Evolutionary conservation across 2,113 vertebrate genomes (phyloP), one percentile per base, ranked within the genome.

Genomic region (Myxocyprinus asiaticus): DNA sequence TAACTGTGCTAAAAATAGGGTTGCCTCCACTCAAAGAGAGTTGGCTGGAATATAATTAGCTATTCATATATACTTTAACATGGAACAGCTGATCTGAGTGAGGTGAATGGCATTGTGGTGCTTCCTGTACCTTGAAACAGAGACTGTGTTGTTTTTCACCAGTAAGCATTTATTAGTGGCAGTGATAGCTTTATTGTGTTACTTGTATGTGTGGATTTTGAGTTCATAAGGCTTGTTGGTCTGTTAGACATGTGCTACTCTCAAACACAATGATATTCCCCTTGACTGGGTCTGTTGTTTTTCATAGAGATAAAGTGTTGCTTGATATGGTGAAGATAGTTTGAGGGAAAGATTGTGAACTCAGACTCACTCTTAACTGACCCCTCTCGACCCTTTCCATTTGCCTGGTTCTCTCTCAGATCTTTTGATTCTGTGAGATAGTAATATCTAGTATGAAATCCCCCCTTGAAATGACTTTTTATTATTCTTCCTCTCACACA

Each of bases 21-120:
- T 14, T 64, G 44, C 45, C 15, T 17, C 63, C 15, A 63, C 59
- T 86, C 78, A 86, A 86, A 83, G 75, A 77, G 33, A 75, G 59
- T 51, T 10, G 48, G 59, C 75, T 74, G n/a, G 81, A 80, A 78
- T 62, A 66, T 79, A 86, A 85, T 88, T 88, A 88, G 77, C 81
- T 73, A 82, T 84, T 82, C 67, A 70, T 77, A 79, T 33, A 33
- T 77, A 77, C 51, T 62, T 85, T 80, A 73, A 75, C 74, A 76
- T 62, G 66, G 2, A 83, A 79, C 76, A 83, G 83, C 79, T 86
- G 83, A 84, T 78, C 44, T 48, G 51, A 67, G 67, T 44, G 63
- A 79, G 77, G 58, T 45, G 47, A 51, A 66, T 43, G 68, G 55
- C n/a, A 58, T 33, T 58, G 55, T 15, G 55, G 5, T 7, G 6